phyloP scores from a whole-genome alignment of 2,888 invertebrate species.

The Caenorhabditis afra region DNA sequence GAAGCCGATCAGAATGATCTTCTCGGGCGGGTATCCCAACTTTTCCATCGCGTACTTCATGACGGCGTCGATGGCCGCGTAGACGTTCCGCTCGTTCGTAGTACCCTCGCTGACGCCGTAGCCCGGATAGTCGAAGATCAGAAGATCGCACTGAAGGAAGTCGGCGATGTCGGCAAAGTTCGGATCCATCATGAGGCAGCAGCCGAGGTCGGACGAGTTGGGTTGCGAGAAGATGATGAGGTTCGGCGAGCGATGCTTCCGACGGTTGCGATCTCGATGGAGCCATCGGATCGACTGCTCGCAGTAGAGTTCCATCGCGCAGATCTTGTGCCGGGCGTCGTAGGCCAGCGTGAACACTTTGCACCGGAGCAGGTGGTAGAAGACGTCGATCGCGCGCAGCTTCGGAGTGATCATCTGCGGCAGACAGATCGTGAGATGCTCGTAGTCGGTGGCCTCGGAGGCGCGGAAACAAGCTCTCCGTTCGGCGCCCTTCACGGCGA shows the following conservation, averaged over 20 bases:
- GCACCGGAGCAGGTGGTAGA: conserved; percentile 62
- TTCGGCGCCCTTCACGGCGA: conserved; percentile 42
- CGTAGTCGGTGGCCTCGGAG: conserved; percentile 51
- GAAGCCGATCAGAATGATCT: conserved; percentile 69
- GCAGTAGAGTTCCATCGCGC: conserved; percentile 59
- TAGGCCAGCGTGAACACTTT: conserved; percentile 55
- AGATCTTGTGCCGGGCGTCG: conserved; percentile 44
- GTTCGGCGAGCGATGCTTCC: conserved; percentile 58
- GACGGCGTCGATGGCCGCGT: conserved; percentile 60
- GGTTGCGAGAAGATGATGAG: conserved; percentile 71
- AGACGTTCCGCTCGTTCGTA: conserved; percentile 61
- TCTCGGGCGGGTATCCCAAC: conserved; percentile 57
- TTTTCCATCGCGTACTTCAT: conserved; percentile 58
- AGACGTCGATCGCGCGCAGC: conserved; percentile 63
- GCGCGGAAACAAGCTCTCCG: conserved; percentile 55
- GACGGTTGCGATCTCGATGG: conserved; percentile 47
- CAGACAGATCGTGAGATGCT: conserved; percentile 60
- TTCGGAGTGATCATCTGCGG: conserved; percentile 59
- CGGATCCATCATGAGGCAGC: conserved; percentile 70
- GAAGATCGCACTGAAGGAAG: conserved; percentile 67
- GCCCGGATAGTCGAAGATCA: conserved; percentile 70
- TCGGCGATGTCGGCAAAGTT: conserved; percentile 71
- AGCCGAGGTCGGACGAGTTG: conserved; percentile 68
- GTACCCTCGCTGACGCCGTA: conserved; percentile 67
- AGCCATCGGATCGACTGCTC: conserved; percentile 62